Percentiles rank a stretch among this genome's conserved stretches.
phyloP scores from a whole-genome alignment of 2,113 vertebrate genomes.

The Python bivittatus region DNA sequence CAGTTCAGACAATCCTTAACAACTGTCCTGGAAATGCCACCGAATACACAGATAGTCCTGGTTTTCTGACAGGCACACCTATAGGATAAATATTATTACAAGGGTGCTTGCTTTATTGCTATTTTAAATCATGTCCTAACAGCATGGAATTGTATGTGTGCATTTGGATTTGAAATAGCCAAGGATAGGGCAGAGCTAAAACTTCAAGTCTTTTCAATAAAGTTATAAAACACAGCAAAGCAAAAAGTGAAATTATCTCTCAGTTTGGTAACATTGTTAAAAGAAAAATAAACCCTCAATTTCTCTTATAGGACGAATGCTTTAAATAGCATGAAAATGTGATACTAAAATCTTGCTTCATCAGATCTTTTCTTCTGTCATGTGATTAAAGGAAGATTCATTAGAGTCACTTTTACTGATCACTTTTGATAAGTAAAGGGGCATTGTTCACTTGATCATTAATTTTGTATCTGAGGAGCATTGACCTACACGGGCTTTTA shows the following conservation, averaged over 20 bases:
- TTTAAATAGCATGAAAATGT: not conserved
- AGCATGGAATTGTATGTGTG: not conserved
- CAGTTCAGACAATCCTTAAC: not conserved
- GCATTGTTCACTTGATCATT: not conserved
- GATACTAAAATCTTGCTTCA: rapidly evolving
- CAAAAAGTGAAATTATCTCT: not conserved
- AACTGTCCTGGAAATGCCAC: not conserved
- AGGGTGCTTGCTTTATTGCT: not conserved
- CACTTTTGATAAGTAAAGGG: no score
- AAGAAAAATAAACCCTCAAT: not conserved
- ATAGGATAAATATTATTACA: not conserved
- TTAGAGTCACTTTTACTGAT: not conserved
- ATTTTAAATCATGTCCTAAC: not conserved
- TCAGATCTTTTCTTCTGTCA: conserved; percentile 23
- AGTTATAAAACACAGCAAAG: not conserved
- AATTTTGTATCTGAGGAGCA: not conserved
- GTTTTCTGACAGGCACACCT: not conserved
- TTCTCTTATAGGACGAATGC: not conserved
- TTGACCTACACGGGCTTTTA: not conserved
- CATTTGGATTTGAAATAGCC: not conserved
- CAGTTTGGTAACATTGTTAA: not conserved
- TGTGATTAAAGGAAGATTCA: not conserved
- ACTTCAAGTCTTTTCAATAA: not conserved
- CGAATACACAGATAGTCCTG: not conserved
- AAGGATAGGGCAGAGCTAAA: not conserved